Evolutionary conservation across 2,888 invertebrate species (phyloP).

Genomic region (Pachycephus smyrnensis): DNA sequence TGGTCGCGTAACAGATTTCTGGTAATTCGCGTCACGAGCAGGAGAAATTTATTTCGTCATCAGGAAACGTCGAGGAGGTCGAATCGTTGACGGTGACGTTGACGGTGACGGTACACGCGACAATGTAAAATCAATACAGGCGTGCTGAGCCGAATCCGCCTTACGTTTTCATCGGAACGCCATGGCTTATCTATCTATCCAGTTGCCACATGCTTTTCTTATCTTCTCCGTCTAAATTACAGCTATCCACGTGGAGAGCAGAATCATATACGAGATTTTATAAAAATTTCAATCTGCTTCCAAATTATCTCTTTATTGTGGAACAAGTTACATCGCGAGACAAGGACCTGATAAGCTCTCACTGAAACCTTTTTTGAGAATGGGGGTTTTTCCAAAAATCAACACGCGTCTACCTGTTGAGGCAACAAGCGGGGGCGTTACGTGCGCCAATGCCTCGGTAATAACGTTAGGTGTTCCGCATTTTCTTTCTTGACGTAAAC

Average conservation of each 20-base stretch:
- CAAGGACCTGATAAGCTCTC: background rate
- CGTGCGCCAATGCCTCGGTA: background rate
- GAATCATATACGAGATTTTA: background rate
- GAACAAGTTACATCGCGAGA: too few relatives aligned
- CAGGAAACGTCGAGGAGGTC: background rate
- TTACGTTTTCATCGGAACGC: background rate
- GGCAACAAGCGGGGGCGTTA: background rate
- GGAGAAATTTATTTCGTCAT: background rate
- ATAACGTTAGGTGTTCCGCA: background rate
- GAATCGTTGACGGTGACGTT: background rate
- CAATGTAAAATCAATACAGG: background rate
- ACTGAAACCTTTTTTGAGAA: background rate
- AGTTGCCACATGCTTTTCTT: background rate
- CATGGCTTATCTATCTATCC: background rate
- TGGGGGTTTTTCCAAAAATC: background rate
- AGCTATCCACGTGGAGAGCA: too few relatives aligned
- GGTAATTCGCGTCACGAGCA: background rate
- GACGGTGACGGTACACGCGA: background rate
- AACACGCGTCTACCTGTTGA: conserved; percentile 1
- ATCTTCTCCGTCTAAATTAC: background rate
- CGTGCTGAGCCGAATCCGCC: background rate
- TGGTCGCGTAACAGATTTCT: background rate
- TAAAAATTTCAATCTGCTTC: background rate
- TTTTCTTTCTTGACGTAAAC: background rate
- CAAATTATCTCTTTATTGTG: too few relatives aligned